Conservation (phyloP, 2,797 vertebrate genomes). For the Oceanodroma leucorhoa region DNA sequence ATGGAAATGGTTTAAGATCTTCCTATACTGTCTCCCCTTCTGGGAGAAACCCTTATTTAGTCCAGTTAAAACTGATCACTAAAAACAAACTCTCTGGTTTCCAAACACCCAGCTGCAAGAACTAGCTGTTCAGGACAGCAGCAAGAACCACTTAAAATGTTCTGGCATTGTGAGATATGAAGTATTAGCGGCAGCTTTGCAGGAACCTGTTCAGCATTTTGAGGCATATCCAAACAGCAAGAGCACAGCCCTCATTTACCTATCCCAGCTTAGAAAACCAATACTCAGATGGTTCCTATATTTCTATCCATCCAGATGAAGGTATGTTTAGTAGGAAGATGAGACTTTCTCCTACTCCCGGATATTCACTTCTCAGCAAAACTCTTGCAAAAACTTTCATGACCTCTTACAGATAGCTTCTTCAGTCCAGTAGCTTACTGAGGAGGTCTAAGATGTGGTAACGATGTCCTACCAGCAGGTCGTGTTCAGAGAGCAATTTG, state of each 20-base stretch:
- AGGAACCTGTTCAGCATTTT: not conserved
- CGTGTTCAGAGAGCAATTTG: not conserved
- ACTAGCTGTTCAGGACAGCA: not conserved
- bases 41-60: not conserved
- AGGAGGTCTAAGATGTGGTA: not conserved
- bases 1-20: not conserved
- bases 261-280: not conserved
- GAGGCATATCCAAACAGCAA: not conserved
- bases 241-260: not conserved
- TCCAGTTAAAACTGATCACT: not conserved
- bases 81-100: not conserved
- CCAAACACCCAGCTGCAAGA: slow-evolving; percentile 4
- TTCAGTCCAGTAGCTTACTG: not conserved
- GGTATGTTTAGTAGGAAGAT: not conserved
- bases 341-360: not conserved
- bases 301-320: not conserved
- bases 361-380: not conserved
- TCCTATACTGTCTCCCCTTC: not conserved
- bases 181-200: not conserved
- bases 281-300: not conserved
- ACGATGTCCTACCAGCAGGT: not conserved
- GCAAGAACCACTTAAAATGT: not conserved
- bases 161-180: not conserved
- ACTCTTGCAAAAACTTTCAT: not conserved
- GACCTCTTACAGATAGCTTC: not conserved